Base-by-base conservation (phyloP, 2,888 invertebrate species). In the Pollenia labialis region DNA sequence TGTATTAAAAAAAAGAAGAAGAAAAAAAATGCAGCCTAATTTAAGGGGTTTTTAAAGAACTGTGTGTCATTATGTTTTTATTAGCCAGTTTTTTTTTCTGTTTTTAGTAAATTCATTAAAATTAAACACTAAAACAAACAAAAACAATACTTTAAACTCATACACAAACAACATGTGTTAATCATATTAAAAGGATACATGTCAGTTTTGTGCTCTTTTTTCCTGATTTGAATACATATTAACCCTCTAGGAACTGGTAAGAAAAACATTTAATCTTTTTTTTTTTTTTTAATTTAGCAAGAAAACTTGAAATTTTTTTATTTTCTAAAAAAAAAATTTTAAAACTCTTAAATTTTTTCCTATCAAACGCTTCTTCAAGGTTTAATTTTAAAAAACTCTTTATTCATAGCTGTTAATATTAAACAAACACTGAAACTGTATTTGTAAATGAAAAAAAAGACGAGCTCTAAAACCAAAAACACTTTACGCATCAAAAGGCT, bases 71-170 rank as follows among this genome's bases (percentile, higher is more conserved):
- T 54, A 16, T 60, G 48, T 40, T 81, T 32, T 56, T 6, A 32
- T 32, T 6, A 32, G 56, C 48, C 56, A 18, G 23, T 54, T 50
- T n/a, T 58, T 18, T 40, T 72, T 42, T 46, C n/a, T 16, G 54
- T 48, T 86, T 86, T 56, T 58, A 74, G 48, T 16, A 91, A 90
- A 91, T 91, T 91, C 92, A 91, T 91, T 91, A 91, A 91, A 91
- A 91, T 91, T 91, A 90, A 91, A 91, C 92, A 91, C 92, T 91
- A 90, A 90, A 90, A 88, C 85, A 89, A 89, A 88, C 90, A 92
- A 90, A 90, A 90, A 91, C 91, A 91, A 91, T 71, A 64, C 32
- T 50, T 44, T 56, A 14, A 66, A 60, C 60, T 56, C 18, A 62
- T 8, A 32, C 40, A 44, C 14, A 69, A 52, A 32, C 69, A 69